A percentile compares a stretch with the other conserved stretches of the same genome.
phyloP scores from a whole-genome alignment of 2,888 invertebrate genomes.

The Colletes collaris region DNA sequence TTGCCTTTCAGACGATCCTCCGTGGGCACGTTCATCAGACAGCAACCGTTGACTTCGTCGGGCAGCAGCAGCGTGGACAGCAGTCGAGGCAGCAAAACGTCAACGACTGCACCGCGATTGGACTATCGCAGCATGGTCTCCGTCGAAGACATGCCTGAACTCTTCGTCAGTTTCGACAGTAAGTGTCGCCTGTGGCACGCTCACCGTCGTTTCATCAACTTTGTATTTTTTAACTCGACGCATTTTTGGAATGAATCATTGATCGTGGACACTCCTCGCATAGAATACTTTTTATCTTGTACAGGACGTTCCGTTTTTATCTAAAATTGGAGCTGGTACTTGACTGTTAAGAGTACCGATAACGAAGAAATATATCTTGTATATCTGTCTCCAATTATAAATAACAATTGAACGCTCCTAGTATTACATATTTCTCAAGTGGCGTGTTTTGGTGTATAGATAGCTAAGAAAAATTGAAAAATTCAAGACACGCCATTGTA shows the following conservation, averaged over 20 bases:
- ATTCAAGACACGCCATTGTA: constrained; percentile 6
- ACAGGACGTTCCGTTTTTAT: constrained; percentile 8
- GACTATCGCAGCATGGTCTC: constrained; percentile 97
- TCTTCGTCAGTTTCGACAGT: constrained; percentile 98
- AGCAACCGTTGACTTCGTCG: constrained; percentile 84
- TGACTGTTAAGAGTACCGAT: too few species aligned
- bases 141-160: constrained; percentile 96
- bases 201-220: not conserved
- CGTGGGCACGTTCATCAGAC: constrained; percentile 93
- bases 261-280: constrained; percentile 31
- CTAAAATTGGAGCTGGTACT: not conserved
- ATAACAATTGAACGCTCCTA: not conserved
- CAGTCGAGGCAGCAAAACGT: constrained; percentile 85
- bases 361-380: too few species aligned
- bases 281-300: not conserved
- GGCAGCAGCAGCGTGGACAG: constrained; percentile 86
- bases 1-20: constrained; percentile 89
- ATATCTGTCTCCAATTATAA: not conserved
- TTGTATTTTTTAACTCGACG: constrained; percentile 8
- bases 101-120: constrained; percentile 88
- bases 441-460: constrained; percentile 10
- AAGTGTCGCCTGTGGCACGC: constrained; percentile 83
- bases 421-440: not conserved
- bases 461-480: too few species aligned
- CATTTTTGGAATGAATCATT: constrained; percentile 41